Conservation (phyloP, 2,113 vertebrate genomes). For the Dasypus novemcinctus region DNA sequence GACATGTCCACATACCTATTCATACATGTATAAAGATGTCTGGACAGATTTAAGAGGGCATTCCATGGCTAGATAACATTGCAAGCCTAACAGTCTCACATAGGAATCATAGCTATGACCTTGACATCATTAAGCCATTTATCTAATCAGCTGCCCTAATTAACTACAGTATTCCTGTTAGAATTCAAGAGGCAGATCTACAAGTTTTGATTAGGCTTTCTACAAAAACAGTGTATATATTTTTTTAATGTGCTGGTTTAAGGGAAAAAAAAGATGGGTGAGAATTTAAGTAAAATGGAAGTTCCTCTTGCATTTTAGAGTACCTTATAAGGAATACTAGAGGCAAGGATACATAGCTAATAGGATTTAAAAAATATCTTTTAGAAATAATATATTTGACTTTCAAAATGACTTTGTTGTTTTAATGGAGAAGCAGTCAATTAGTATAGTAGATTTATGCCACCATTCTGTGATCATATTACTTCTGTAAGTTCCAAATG, state of each 20-base stretch:
- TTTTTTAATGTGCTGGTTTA: slow-evolving; percentile 20
- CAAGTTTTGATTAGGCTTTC: not conserved
- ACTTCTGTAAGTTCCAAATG: slow-evolving; percentile 48
- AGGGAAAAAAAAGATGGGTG: not conserved
- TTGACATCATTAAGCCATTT: not conserved
- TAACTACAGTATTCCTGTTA: not conserved
- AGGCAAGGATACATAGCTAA: slow-evolving; percentile 21
- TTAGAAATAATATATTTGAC: slow-evolving; percentile 24
- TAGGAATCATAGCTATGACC: not conserved
- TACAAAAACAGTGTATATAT: not conserved
- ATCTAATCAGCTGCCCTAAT: not conserved
- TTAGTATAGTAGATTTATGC: slow-evolving; percentile 5
- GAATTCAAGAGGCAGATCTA: not conserved
- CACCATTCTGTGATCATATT: not conserved
- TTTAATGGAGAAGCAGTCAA: slow-evolving; percentile 21
- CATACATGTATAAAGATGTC: not conserved
- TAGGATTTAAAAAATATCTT: slow-evolving; percentile 7
- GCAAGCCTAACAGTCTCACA: not conserved
- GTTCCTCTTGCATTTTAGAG: not conserved
- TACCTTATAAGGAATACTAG: not conserved
- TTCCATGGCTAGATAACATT: not conserved
- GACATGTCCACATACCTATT: not conserved
- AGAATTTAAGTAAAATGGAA: not conserved
- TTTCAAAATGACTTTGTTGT: slow-evolving; percentile 28
- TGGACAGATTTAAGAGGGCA: not conserved